phyloP scores from a whole-genome alignment of 2,113 vertebrate species.

The Cisticola juncidis region DNA sequence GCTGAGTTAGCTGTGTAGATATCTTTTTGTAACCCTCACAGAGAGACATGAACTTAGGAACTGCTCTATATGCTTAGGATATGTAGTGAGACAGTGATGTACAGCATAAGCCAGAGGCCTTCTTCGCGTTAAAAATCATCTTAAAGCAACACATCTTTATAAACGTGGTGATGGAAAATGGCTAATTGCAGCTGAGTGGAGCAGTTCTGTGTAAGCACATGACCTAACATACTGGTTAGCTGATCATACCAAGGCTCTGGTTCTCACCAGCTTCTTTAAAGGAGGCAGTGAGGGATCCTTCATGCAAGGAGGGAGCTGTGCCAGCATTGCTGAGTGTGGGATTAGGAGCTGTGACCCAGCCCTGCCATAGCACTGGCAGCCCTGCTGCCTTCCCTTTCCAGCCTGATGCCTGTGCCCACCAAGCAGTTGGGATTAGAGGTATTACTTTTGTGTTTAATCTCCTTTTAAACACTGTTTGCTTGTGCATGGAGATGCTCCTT shows the following conservation, averaged over 20 bases:
- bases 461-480: constrained; percentile 11
- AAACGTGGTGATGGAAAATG: neutral
- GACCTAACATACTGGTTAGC: constrained; percentile 2
- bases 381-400: neutral
- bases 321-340: neutral
- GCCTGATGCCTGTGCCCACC: constrained; percentile 28
- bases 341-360: neutral
- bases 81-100: neutral
- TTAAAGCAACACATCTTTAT: constrained; percentile 23
- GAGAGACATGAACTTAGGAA: neutral
- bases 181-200: constrained; percentile 12
- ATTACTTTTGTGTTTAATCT: constrained; percentile 42
- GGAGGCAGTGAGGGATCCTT: neutral
- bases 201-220: constrained; percentile 36
- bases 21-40: neutral
- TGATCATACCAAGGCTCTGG: neutral
- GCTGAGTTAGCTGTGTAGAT: neutral
- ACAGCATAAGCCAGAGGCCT: neutral
- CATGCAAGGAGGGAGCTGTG: neutral
- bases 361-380: neutral
- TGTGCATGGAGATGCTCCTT: constrained; percentile 19
- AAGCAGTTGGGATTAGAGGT: constrained; percentile 22
- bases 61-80: constrained; percentile 2
- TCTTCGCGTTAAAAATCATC: constrained; percentile 31
- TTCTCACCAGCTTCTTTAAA: neutral